Percentiles rank a stretch among this genome's conserved stretches.
These are phyloP conservation scores for Labeo calbasu DNA, from an alignment of 2,797 vertebrate species.

Conservation along the genomic window DNA sequence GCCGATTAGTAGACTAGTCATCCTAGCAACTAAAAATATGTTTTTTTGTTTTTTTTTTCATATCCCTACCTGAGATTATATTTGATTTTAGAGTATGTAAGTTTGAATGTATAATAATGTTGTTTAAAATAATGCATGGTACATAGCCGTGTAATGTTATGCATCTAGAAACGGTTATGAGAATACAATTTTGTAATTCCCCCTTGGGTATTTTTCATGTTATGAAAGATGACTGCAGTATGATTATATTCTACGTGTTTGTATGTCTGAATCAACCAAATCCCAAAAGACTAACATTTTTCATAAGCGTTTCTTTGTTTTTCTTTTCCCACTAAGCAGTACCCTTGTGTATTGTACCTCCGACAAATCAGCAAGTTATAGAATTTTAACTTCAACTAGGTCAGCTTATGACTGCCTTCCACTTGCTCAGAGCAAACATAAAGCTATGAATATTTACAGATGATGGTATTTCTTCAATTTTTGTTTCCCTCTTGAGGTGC, in stretches of 20 bases:
- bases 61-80: not conserved
- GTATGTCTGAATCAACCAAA: constrained; percentile 9
- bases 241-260: constrained; percentile 6
- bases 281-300: constrained; percentile 24
- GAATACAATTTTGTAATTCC: constrained; percentile 11
- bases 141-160: not conserved
- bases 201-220: constrained; percentile 33
- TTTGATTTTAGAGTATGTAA: constrained; percentile 27
- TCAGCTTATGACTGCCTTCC: constrained; percentile 38
- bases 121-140: constrained; percentile 2
- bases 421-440: constrained; percentile 39
- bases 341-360: constrained; percentile 37
- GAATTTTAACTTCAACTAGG: constrained; percentile 47
- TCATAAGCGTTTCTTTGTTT: constrained; percentile 34
- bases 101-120: not conserved
- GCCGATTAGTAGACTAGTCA: not conserved
- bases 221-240: constrained; percentile 25
- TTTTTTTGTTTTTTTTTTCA: too few species aligned
- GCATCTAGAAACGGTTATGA: not conserved
- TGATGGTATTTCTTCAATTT: constrained; percentile 28
- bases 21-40: not conserved
- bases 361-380: constrained; percentile 46
- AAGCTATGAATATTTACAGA: constrained; percentile 49
- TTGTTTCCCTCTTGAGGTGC: constrained; percentile 17
- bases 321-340: constrained; percentile 31